A percentile compares a stretch with the other conserved stretches of the same genome.
Conservation (phyloP, 2,888 invertebrate genomes). For the Sturmia bella region DNA sequence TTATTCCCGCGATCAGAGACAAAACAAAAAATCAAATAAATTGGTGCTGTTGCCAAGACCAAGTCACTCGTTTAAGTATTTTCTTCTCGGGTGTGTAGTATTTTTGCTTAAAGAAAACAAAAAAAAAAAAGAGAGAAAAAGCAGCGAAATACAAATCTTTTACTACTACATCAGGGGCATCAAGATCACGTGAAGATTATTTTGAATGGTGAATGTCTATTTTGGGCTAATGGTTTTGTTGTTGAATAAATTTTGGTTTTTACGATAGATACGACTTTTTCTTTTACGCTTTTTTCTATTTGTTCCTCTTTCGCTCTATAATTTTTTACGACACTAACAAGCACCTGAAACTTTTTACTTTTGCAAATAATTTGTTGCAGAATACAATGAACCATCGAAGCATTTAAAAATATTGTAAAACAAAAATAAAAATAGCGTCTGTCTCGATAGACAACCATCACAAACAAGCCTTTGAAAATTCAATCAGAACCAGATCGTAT, state of each 20-base stretch:
- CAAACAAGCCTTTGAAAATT: too few species aligned
- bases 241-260: constrained; percentile 1
- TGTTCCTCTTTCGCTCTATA: not conserved
- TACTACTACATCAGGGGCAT: constrained; percentile 58
- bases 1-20: constrained; percentile 10
- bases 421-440: not conserved
- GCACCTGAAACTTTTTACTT: not conserved
- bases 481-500: too few species aligned
- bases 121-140: not conserved
- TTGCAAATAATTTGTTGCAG: constrained; percentile 16
- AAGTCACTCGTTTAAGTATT: constrained; percentile 23
- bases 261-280: constrained; percentile 15
- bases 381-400: not conserved
- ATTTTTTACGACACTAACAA: not conserved
- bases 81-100: too few species aligned
- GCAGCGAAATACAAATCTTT: constrained; percentile 9
- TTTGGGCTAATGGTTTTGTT: constrained; percentile 42
- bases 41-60: constrained; percentile 62
- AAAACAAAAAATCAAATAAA: constrained; percentile 15
- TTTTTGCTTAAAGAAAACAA: too few species aligned
- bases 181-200: constrained; percentile 64
- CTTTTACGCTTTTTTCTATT: constrained; percentile 7
- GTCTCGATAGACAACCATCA: too few species aligned
- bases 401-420: not conserved
- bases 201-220: constrained; percentile 36